Base-by-base conservation (phyloP, 2,888 invertebrate species). In the Tuta absoluta region DNA sequence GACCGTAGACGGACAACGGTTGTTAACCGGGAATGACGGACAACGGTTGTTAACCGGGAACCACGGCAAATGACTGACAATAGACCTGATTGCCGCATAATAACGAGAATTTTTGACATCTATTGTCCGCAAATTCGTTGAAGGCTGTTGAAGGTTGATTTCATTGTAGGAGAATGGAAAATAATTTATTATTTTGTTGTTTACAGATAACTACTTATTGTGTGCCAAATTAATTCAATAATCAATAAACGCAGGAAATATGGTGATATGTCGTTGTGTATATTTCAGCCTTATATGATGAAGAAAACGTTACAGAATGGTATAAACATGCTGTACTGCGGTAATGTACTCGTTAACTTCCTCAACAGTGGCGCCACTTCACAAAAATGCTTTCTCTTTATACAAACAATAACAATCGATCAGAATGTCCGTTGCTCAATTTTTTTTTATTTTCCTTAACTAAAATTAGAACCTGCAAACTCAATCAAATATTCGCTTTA, bases 31-130 rank as follows among this genome's bases (percentile, higher is more conserved):
- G 72, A 73, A 72, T 66, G 64, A 67, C 78, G 77, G 79, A 79
- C 78, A 78, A 74, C 74, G 73, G 75, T 77, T 79, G 81, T 79
- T 79, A 80, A 74, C 79, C 74, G 75, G 64, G 72, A 73, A 72
- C 72, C 68, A 67, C 67, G 69, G 70, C 76, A 82, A 85, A 84
- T 82, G 77, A 82, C 80, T 79, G 75, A 81, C 82, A 84, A 84
- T 84, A 71, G 80, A 74, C 75, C 74, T 45, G 61, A 61, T 61
- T 61, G 61, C 48, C 48, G 33, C 49, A 61, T 61, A 61, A 61
- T 61, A 41, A 61, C 49, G 17, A 8, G 61, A 60, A 61, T 41
- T 61, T 58, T 61, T 33, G 61, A 49, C 61, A 14, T n/a, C 19
- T 14, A 58, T 58, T 58, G 38, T 37, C 33, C 56, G 8, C 17